Conservation (phyloP, 2,888 invertebrate species). For the Philopedon plagiatum region DNA sequence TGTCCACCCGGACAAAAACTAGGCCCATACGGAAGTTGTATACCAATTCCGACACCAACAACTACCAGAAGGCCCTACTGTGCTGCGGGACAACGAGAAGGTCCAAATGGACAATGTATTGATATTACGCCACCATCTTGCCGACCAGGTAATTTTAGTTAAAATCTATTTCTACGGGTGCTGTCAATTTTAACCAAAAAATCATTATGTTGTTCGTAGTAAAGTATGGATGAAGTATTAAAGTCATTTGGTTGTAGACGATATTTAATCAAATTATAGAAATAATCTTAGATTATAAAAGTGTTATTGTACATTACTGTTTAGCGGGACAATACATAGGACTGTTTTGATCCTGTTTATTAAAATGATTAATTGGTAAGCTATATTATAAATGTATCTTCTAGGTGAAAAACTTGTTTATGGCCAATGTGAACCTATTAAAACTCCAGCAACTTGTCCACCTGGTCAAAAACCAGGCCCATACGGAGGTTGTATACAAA, state of each 20-base stretch:
- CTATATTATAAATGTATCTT: too few species aligned
- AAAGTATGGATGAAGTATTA: too few species aligned
- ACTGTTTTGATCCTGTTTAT: conserved; percentile 15
- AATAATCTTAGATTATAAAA: too few species aligned
- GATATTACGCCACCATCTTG: conserved; percentile 21
- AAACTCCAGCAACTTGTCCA: conserved; percentile 11
- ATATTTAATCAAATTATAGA: too few species aligned
- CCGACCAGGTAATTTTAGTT: too few species aligned
- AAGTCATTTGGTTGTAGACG: too few species aligned
- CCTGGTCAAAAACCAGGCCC: conserved; percentile 13
- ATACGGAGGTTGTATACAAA: conserved; percentile 12
- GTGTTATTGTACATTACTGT: too few species aligned
- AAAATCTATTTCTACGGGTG: too few species aligned
- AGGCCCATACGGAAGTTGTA: conserved; percentile 55
- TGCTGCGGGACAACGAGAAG: conserved; percentile 33
- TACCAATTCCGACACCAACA: conserved; percentile 8
- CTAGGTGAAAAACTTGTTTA: conserved; percentile 18
- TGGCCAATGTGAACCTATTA: conserved; percentile 27
- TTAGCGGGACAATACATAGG: conserved; percentile 40
- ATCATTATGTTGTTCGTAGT: too few species aligned
- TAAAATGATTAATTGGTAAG: too few species aligned
- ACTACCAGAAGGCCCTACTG: conserved; percentile 12
- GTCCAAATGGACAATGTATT: conserved; percentile 56
- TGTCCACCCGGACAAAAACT: conserved; percentile 32
- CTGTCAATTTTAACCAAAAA: too few species aligned